Conservation (phyloP, 1,140 invertebrate genomes). For the Drosophila cardini region DNA sequence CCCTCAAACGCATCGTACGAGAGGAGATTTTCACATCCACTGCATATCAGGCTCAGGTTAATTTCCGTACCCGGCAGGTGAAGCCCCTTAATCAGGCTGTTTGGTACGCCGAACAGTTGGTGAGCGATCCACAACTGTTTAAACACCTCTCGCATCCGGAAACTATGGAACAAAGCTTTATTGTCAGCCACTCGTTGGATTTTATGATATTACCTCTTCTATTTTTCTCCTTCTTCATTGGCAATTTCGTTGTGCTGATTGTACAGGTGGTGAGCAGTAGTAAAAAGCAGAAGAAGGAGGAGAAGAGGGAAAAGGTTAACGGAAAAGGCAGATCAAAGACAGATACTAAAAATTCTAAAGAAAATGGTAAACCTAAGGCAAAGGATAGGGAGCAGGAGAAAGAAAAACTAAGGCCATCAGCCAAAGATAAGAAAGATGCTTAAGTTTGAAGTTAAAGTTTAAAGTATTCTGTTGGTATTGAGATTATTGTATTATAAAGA, state of each 20-base stretch:
- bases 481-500: background rate
- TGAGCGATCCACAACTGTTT: constrained; percentile 54
- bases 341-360: background rate
- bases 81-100: constrained; percentile 86
- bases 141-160: constrained; percentile 29
- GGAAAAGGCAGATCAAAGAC: background rate
- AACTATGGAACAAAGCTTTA: constrained; percentile 26
- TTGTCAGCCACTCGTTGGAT: constrained; percentile 59
- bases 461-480: background rate
- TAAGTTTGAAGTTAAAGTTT: background rate
- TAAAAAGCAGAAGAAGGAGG: background rate
- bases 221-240: background rate
- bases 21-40: background rate
- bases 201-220: constrained; percentile 40
- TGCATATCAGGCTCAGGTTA: constrained; percentile 70
- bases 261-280: background rate
- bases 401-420: background rate
- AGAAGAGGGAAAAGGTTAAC: background rate
- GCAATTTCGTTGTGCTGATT: constrained; percentile 3
- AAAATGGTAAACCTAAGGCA: background rate
- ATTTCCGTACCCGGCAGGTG: constrained; percentile 86
- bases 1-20: constrained; percentile 35
- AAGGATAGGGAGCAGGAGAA: background rate
- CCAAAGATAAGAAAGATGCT: background rate
- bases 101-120: constrained; percentile 88